Percentiles rank a stretch among this genome's conserved stretches.
phyloP scores from a whole-genome alignment of 2,113 vertebrate genomes.

The Fregata magnificens region DNA sequence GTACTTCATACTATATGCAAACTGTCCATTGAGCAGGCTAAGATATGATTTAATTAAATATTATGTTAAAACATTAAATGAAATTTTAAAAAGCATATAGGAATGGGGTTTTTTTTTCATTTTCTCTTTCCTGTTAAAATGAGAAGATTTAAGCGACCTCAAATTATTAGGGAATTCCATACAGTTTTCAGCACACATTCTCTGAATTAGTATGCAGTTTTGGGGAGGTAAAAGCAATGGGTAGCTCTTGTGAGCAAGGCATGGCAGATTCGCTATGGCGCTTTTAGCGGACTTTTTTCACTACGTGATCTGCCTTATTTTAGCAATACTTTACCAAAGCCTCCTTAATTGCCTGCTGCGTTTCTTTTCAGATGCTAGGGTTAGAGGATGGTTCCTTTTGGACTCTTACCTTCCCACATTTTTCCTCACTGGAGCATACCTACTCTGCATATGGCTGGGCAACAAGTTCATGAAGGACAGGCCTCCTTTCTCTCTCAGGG shows the following conservation, averaged over 20 bases:
- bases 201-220: not conserved
- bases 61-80: not conserved
- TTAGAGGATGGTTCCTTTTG: slow-evolving; percentile 87
- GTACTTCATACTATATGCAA: not conserved
- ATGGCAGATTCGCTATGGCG: not conserved
- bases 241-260: not conserved
- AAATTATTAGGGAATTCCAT: not conserved
- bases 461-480: slow-evolving; percentile 83
- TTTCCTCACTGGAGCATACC: slow-evolving; percentile 77
- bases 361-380: slow-evolving; percentile 79
- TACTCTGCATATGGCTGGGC: slow-evolving; percentile 83
- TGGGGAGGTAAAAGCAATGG: not conserved
- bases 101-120: not conserved
- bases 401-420: slow-evolving; percentile 87
- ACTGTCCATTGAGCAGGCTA: not conserved
- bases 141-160: not conserved
- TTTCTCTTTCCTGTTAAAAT: not conserved
- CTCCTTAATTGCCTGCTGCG: not conserved
- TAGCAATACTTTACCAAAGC: not conserved
- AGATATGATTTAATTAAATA: not conserved
- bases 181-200: not conserved
- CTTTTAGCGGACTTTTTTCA: not conserved
- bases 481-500: slow-evolving; percentile 80
- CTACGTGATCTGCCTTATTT: not conserved
- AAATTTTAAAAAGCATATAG: not conserved